Conservation (phyloP, 2,797 vertebrate species). For the Parotocinclus haroldoi region DNA sequence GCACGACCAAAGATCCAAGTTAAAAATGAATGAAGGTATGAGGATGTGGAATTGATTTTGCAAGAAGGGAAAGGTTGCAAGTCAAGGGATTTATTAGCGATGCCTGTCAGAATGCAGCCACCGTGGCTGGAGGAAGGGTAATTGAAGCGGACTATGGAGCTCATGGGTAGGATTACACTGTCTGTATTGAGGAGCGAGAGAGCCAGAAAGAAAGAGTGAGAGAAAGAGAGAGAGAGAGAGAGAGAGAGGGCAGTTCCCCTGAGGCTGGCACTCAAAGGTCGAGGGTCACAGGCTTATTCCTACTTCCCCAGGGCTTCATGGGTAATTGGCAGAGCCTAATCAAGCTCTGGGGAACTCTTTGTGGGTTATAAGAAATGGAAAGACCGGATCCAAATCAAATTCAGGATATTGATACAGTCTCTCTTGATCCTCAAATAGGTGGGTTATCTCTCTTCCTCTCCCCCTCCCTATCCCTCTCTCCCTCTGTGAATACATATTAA, state of each 20-base stretch:
- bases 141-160: slow-evolving; percentile 66
- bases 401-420: too few species aligned
- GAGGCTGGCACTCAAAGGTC: slow-evolving; percentile 57
- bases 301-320: slow-evolving; percentile 65
- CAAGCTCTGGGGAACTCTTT: slow-evolving; percentile 62
- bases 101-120: slow-evolving; percentile 43
- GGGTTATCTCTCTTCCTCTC: too few species aligned
- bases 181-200: slow-evolving; percentile 65
- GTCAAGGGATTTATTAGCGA: slow-evolving; percentile 52
- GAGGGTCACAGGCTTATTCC: slow-evolving; percentile 73
- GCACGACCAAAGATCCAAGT: slow-evolving; percentile 38
- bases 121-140: slow-evolving; percentile 47
- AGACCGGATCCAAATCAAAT: slow-evolving; percentile 7
- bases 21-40: slow-evolving; percentile 52
- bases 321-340: slow-evolving; percentile 76
- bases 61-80: slow-evolving; percentile 42
- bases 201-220: slow-evolving; percentile 18
- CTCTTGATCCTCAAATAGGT: too few species aligned
- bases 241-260: slow-evolving; percentile 30
- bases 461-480: too few species aligned
- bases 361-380: slow-evolving; percentile 38
- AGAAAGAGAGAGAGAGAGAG: slow-evolving; percentile 9
- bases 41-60: slow-evolving; percentile 56
- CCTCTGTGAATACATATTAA: too few species aligned
- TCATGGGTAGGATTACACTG: slow-evolving; percentile 68